Evolutionary conservation across 2,113 vertebrate species (phyloP).

Genomic region (Zosterops pallidus): DNA sequence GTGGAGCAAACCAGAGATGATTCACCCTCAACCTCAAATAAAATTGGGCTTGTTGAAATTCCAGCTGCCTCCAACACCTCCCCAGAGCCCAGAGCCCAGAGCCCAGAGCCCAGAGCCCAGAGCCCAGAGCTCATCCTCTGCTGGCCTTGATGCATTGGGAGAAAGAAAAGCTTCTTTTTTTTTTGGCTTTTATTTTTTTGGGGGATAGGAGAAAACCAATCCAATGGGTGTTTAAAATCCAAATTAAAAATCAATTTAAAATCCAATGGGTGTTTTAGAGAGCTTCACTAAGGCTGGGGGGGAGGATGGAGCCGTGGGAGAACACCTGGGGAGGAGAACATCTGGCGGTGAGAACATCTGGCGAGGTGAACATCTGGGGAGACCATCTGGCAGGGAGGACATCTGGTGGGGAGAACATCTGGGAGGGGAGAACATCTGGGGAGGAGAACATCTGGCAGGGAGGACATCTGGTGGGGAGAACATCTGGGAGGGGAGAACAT

Average conservation of each 20-base stretch:
- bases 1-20: neutral
- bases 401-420: too few species aligned
- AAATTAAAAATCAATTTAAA: neutral
- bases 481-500: too few species aligned
- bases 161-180: neutral
- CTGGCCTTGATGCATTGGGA: rapidly evolving
- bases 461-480: too few species aligned
- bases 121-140: rapidly evolving
- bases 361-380: too few species aligned
- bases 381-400: too few species aligned
- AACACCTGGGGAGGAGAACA: neutral
- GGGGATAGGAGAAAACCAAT: neutral
- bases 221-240: neutral
- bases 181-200: neutral
- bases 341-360: too few species aligned
- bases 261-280: neutral
- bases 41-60: neutral
- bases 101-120: rapidly evolving
- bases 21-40: neutral
- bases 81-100: rapidly evolving
- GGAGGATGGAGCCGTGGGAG: neutral
- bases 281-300: neutral
- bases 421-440: too few species aligned
- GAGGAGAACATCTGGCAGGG: too few species aligned
- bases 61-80: neutral